Base-by-base conservation (phyloP, 2,113 vertebrate species). In the Siniperca knerii region DNA sequence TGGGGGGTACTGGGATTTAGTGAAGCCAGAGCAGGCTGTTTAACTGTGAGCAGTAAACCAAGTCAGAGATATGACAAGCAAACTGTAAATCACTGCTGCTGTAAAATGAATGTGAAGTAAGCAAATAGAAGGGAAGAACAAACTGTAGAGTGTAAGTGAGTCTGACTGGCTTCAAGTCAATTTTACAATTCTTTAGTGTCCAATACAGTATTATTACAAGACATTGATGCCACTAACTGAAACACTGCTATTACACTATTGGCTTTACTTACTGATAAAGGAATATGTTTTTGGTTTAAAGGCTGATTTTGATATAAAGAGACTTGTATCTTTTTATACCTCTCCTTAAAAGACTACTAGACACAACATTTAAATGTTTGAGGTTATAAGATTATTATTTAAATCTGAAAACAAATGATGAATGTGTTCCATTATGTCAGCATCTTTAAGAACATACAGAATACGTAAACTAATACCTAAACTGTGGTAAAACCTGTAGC, bases 61-160 rank as follows among this genome's bases (percentile, higher is more conserved):
- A 65, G 61, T 68, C 74, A 42, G 20, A 66, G 13, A 29, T 42
- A 57, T 8, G 50, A 64, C 25, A 52, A 54, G 35, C 35, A 25
- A 69, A 79, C 57, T 69, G 35, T 42, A 54, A 85, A 76, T 64
- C 15, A 35, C 52, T 11, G 40, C 15, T 42, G 21, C 68, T 60
- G 48, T 67, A n/a, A 50, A 25, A 15, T 4, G 5, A 23, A 33
- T 2, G 7, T 18, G 62, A 29, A 46, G 52, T 29, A 40, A 10
- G 10, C 5, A 50, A 67, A 84, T n/a, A 52, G 8, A 18, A 1
- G 1, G 3, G 9, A 60, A 25, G 12, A 16, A 29, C 15, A 40
- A 73, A 79, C 68, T 72, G 10, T 44, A 6, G 71, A 35, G n/a
- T 64, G 1, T 20, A 1, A 44, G 33, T 15, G 23, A 52, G 18